Conservation (phyloP, 2,888 invertebrate genomes). For the Aspidiotus rigidus region DNA sequence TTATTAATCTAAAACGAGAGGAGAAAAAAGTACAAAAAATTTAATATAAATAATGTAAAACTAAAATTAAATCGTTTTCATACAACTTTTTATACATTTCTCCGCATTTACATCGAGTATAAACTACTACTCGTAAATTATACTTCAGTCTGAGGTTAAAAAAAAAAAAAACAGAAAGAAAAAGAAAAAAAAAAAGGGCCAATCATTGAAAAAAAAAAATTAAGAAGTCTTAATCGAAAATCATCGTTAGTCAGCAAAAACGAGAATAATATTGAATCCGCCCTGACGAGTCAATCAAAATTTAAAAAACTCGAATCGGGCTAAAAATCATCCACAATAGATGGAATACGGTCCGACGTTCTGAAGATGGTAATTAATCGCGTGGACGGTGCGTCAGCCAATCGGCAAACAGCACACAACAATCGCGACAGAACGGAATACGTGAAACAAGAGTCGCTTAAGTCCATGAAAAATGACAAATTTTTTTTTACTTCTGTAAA, state of each 20-base stretch:
- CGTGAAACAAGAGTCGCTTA: neutral
- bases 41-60: conserved; percentile 25
- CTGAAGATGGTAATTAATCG: neutral
- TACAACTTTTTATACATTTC: conserved; percentile 31
- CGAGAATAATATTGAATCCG: neutral
- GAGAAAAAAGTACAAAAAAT: conserved; percentile 25
- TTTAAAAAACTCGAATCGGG: neutral
- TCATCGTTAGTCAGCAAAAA: neutral
- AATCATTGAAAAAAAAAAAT: conserved; percentile 8
- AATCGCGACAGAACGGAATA: neutral
- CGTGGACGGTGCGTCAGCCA: neutral
- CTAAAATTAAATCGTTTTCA: conserved; percentile 26
- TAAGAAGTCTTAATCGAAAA: neutral
- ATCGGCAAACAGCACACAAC: neutral
- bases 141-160: conserved; percentile 29
- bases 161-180: conserved; percentile 8
- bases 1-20: conserved; percentile 23
- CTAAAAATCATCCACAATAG: conserved; percentile 1
- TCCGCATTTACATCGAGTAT: conserved; percentile 30
- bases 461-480: neutral
- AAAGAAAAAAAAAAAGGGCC: neutral
- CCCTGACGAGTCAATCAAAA: too few relatives aligned
- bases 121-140: conserved; percentile 27
- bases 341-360: neutral
- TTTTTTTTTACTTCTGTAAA: neutral